These are phyloP conservation scores for Rhabdomys dilectus DNA, from an alignment of 2,113 vertebrate species.

Conservation along the genomic window DNA sequence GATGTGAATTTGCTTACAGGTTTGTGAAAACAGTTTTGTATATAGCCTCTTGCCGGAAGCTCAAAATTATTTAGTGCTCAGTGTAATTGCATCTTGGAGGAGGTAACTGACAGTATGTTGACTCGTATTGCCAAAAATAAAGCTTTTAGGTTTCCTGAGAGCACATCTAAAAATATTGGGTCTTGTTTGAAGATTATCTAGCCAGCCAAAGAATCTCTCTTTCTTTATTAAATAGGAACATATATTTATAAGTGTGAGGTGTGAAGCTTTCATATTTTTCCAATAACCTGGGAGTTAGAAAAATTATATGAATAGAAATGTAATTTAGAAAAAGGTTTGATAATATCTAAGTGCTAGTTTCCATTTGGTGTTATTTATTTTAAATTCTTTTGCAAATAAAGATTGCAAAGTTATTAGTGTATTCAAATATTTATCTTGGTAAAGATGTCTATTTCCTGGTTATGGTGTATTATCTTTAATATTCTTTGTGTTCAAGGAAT, in stretches of 20 bases:
- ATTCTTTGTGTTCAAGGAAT: neutral
- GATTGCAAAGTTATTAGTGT: conserved; percentile 61
- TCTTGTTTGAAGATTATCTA: conserved; percentile 83
- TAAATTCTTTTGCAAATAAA: conserved; percentile 58
- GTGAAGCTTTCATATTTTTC: conserved; percentile 79
- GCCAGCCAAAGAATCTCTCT: conserved; percentile 77
- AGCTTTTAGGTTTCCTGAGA: conserved; percentile 84
- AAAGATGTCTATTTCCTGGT: neutral
- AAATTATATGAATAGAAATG: conserved; percentile 67
- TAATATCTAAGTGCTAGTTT: conserved; percentile 66
- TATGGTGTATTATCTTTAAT: conserved; percentile 9
- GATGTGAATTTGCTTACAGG: conserved; percentile 74
- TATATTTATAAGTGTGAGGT: conserved; percentile 75
- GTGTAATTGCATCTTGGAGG: conserved; percentile 84
- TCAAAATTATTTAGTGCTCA: conserved; percentile 82
- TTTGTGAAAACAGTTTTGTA: conserved; percentile 73
- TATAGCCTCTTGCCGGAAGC: conserved; percentile 72
- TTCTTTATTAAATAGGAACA: conserved; percentile 51
- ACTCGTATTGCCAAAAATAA: conserved; percentile 85
- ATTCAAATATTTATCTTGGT: conserved; percentile 17
- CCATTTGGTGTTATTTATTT: conserved; percentile 16
- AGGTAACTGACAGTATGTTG: conserved; percentile 84
- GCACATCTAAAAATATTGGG: conserved; percentile 83
- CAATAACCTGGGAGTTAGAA: conserved; percentile 72
- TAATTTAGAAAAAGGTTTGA: conserved; percentile 76